phyloP scores from a whole-genome alignment of 1,140 invertebrate species.

The Cephus cinctus region DNA sequence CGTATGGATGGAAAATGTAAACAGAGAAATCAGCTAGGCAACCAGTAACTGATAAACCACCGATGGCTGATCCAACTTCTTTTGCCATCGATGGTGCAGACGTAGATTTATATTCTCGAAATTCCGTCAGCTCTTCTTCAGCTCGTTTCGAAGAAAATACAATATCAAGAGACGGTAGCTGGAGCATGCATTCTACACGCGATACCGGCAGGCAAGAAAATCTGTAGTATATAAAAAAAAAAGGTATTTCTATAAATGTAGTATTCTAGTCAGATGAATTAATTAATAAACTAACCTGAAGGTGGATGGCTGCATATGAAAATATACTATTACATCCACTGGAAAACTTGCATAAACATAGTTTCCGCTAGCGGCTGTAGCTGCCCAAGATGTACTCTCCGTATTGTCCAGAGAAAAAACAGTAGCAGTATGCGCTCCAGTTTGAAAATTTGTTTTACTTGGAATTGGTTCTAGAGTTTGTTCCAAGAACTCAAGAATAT shows the following conservation, averaged over 20 bases:
- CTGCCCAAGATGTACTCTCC: slow-evolving; percentile 50
- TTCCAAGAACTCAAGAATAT: slow-evolving; percentile 92
- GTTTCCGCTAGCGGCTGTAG: slow-evolving; percentile 64
- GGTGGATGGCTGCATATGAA: slow-evolving; percentile 96
- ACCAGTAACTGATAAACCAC: slow-evolving; percentile 89
- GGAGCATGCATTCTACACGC: slow-evolving; percentile 93
- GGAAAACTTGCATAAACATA: slow-evolving; percentile 93
- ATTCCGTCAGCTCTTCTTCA: slow-evolving; percentile 70
- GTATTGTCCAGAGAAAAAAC: slow-evolving; percentile 43
- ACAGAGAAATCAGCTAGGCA: slow-evolving; percentile 95
- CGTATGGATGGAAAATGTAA: slow-evolving; percentile 97
- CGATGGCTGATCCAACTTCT: slow-evolving; percentile 67
- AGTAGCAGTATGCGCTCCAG: slow-evolving; percentile 41
- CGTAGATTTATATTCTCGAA: slow-evolving; percentile 57
- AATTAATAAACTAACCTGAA: slow-evolving; percentile 58
- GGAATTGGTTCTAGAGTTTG: slow-evolving; percentile 93
- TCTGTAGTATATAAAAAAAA: too few species aligned
- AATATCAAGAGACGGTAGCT: slow-evolving; percentile 91
- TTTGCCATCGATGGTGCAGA: slow-evolving; percentile 29
- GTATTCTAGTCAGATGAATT: background rate
- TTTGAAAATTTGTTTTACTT: slow-evolving; percentile 59
- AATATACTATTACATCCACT: slow-evolving; percentile 98
- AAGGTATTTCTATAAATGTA: slow-evolving; percentile 32
- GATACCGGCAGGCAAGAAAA: slow-evolving; percentile 96
- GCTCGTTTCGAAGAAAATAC: slow-evolving; percentile 89